phyloP scores from a whole-genome alignment of 1,140 invertebrate genomes.

The Papilio glaucus region DNA sequence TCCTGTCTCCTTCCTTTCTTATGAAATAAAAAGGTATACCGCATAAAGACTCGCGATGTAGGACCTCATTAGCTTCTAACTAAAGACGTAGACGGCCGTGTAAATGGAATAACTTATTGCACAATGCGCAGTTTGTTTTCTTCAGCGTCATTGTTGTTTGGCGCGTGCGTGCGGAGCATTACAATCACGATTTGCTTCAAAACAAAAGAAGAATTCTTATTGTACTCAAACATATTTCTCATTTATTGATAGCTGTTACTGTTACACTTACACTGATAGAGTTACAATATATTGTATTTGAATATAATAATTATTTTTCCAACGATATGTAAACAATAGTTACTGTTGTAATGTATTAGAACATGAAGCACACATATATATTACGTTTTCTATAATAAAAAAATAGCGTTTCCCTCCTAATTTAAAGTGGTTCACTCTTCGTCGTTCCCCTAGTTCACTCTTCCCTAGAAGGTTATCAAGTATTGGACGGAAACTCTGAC shows the following conservation, averaged over 20 bases:
- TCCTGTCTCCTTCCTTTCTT: too few relatives aligned
- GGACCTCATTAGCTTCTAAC: neutral
- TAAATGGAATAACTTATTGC: slow-evolving; percentile 26
- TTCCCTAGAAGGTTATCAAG: too few relatives aligned
- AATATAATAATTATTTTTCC: neutral
- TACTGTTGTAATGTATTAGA: neutral
- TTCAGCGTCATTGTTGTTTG: slow-evolving; percentile 15
- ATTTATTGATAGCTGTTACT: neutral
- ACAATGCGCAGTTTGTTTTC: slow-evolving; percentile 30
- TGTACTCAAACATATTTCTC: slow-evolving; percentile 13
- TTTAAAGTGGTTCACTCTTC: too few relatives aligned
- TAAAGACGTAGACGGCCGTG: neutral
- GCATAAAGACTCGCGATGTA: neutral
- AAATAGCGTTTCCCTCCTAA: too few relatives aligned
- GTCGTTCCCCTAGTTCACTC: too few relatives aligned
- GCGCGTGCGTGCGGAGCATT: slow-evolving; percentile 18
- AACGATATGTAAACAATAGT: neutral
- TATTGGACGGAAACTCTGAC: too few relatives aligned
- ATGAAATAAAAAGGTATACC: too few relatives aligned
- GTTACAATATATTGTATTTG: neutral
- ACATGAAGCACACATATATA: neutral
- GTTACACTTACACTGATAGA: neutral
- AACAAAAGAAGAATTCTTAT: slow-evolving; percentile 31
- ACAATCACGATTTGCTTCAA: slow-evolving; percentile 29
- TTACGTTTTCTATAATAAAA: too few relatives aligned